Evolutionary conservation across 2,797 vertebrate genomes (phyloP).

Genomic region (Remorina albescens): DNA sequence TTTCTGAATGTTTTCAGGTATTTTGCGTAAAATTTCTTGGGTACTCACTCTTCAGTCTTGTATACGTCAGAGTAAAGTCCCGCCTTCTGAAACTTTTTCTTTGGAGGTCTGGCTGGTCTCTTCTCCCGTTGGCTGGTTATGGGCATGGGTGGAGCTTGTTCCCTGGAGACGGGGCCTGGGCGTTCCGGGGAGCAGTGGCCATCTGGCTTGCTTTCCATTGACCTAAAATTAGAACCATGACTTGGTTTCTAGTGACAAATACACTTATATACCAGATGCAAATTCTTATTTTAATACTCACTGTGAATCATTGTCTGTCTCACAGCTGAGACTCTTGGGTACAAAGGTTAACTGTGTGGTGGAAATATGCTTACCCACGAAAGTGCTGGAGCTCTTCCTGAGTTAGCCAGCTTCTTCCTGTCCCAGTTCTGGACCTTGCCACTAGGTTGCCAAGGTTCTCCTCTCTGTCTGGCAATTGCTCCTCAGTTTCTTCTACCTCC

Average conservation of each 20-base stretch:
- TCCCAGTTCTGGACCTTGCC: constrained; percentile 63
- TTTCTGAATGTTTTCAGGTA: neutral
- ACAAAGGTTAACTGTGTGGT: constrained; percentile 6
- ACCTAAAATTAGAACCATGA: constrained; percentile 77
- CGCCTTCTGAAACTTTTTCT: constrained; percentile 99
- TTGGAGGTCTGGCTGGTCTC: constrained; percentile 94
- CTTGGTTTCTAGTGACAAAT: constrained; percentile 58
- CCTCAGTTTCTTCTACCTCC: constrained; percentile 74
- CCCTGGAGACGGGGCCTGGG: constrained; percentile 76
- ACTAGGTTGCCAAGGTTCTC: constrained; percentile 71
- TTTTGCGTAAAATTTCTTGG: constrained; percentile 11
- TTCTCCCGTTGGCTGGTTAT: constrained; percentile 91
- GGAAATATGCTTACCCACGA: constrained; percentile 74
- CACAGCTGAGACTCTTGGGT: neutral
- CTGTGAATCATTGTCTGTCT: constrained; percentile 11
- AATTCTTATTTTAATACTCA: constrained; percentile 24
- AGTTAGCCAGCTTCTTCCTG: constrained; percentile 77
- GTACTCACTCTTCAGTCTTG: constrained; percentile 95
- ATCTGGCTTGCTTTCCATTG: constrained; percentile 83
- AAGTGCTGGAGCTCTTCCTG: constrained; percentile 84
- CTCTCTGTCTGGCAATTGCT: constrained; percentile 70
- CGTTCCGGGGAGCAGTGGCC: constrained; percentile 84
- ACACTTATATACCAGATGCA: constrained; percentile 35
- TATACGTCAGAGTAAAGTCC: constrained; percentile 98
- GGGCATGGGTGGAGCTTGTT: constrained; percentile 83